Conservation (phyloP, 2,888 invertebrate genomes). For the Marronus borbonicus region DNA sequence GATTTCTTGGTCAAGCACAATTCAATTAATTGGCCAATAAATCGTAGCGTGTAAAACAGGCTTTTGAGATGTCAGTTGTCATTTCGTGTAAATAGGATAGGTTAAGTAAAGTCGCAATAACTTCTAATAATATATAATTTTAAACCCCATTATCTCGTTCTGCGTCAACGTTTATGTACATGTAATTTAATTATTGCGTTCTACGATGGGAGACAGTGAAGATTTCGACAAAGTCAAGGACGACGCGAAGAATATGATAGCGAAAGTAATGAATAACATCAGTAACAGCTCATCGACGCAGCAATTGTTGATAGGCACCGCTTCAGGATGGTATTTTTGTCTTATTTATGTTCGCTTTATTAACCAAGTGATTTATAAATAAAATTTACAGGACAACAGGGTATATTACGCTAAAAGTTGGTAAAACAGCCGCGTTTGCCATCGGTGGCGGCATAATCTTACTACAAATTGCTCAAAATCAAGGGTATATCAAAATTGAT, state of each 20-base stretch:
- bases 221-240: conserved; percentile 44
- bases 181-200: background rate
- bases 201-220: conserved; percentile 14
- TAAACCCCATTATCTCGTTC: background rate
- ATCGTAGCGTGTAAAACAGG: too few relatives aligned
- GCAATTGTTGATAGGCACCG: conserved; percentile 86
- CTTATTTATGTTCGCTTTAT: background rate
- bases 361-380: conserved; percentile 7
- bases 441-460: conserved; percentile 73
- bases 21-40: too few relatives aligned
- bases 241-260: conserved; percentile 47
- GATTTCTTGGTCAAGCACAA: too few relatives aligned
- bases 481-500: conserved; percentile 74
- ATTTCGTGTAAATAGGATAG: background rate
- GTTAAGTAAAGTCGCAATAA: background rate
- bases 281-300: conserved; percentile 85
- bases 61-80: too few relatives aligned
- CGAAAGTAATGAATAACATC: conserved; percentile 67
- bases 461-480: conserved; percentile 73
- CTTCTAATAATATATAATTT: background rate
- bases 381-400: conserved; percentile 71
- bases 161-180: background rate
- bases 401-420: conserved; percentile 73
- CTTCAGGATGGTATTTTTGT: conserved; percentile 84
- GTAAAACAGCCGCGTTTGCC: conserved; percentile 73